Evolutionary conservation across 2,113 vertebrate genomes (phyloP).

Genomic region (Datnioides undecimradiatus): DNA sequence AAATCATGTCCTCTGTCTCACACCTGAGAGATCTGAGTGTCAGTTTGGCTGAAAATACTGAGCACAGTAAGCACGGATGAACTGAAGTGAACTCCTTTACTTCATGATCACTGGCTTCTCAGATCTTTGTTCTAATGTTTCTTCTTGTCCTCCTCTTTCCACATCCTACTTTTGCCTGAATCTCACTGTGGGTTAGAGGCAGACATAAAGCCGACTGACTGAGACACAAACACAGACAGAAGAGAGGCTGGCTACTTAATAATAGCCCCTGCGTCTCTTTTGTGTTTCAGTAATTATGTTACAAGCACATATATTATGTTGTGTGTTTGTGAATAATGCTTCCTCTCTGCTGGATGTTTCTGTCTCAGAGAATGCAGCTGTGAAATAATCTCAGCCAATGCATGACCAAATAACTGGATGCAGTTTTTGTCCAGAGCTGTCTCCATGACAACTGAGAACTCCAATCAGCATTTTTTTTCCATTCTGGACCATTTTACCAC

Average conservation of each 20-base stretch:
- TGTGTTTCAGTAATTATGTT: not conserved
- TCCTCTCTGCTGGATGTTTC: constrained; percentile 9
- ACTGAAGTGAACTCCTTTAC: not conserved
- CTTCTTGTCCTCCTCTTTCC: not conserved
- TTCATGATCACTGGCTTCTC: not conserved
- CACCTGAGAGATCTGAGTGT: not conserved
- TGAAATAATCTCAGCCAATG: constrained; percentile 7
- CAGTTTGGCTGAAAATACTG: not conserved
- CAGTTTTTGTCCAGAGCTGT: constrained; percentile 12
- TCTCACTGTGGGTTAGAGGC: not conserved
- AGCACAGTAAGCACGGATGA: not conserved
- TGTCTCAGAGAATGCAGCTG: constrained; percentile 1
- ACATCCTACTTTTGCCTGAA: constrained; percentile 4
- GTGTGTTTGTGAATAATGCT: not conserved
- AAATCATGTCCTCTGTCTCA: not conserved
- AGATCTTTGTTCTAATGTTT: not conserved
- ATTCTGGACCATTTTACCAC: too few relatives aligned
- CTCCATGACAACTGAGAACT: too few relatives aligned
- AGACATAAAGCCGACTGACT: not conserved
- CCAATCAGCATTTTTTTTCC: too few relatives aligned
- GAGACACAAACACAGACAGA: not conserved
- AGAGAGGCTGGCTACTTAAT: not conserved
- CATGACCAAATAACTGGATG: constrained; percentile 10
- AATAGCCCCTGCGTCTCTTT: not conserved
- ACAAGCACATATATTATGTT: not conserved